Evolutionary conservation across 2,888 invertebrate genomes (phyloP).

Genomic region (Zaprionus bogoriensis): DNA sequence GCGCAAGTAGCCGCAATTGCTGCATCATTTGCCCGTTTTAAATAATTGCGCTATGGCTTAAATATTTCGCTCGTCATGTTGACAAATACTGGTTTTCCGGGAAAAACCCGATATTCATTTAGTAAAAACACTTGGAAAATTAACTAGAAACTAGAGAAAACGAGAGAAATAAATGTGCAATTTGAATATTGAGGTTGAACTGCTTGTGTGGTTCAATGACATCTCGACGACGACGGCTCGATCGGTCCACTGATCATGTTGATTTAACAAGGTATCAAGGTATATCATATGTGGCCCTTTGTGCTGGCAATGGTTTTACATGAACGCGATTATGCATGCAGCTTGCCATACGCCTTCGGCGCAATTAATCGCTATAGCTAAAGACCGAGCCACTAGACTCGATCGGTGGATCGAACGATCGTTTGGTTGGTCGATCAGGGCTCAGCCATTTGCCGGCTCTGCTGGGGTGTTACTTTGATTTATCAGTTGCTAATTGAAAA

Average conservation of each 20-base stretch:
- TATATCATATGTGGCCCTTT: not conserved
- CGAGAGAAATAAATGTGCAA: not conserved
- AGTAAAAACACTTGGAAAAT: not conserved
- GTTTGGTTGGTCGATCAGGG: not conserved
- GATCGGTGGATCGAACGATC: not conserved
- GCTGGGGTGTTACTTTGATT: constrained; percentile 71
- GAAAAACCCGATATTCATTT: not conserved
- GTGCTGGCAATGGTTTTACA: constrained; percentile 27
- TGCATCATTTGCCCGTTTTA: not conserved
- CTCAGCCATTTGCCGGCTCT: not conserved
- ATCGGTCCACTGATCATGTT: too few relatives aligned
- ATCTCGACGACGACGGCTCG: too few relatives aligned
- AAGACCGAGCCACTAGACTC: constrained; percentile 31
- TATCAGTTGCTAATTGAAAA: constrained; percentile 78
- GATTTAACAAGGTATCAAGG: not conserved
- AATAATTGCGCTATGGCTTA: not conserved
- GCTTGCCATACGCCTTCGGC: not conserved
- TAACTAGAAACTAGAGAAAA: constrained; percentile 1
- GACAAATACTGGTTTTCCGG: not conserved
- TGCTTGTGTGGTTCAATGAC: not conserved
- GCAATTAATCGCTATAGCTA: constrained; percentile 65
- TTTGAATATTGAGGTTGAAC: not conserved
- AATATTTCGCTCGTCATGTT: not conserved
- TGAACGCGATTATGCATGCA: constrained; percentile 60
- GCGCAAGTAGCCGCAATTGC: not conserved